Percentiles rank a stretch among this genome's conserved stretches.
These are phyloP conservation scores for Tyto alba DNA, from an alignment of 2,113 vertebrate genomes.

Conservation along the genomic window DNA sequence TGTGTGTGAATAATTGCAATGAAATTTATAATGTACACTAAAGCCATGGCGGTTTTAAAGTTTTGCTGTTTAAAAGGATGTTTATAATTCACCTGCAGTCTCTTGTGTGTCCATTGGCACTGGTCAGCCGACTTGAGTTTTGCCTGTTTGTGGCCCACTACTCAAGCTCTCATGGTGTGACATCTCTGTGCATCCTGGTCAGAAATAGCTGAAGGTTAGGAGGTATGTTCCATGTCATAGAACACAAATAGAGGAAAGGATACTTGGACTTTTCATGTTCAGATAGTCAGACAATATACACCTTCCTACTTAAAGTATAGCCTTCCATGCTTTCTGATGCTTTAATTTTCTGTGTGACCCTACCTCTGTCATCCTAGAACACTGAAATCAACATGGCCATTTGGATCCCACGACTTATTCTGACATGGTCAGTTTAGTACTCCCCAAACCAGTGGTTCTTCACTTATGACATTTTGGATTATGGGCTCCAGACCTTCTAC, in stretches of 20 bases:
- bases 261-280: background rate
- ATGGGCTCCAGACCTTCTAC: background rate
- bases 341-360: background rate
- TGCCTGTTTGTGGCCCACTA: background rate
- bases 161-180: background rate
- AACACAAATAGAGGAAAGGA: background rate
- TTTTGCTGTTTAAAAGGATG: background rate
- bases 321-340: background rate
- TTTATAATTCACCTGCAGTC: background rate
- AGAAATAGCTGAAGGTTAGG: background rate
- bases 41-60: background rate
- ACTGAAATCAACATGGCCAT: background rate
- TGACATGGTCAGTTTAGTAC: background rate
- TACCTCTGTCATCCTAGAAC: background rate
- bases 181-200: accelerated
- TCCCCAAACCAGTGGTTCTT: background rate
- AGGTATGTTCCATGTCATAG: background rate
- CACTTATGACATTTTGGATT: background rate
- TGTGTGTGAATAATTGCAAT: background rate
- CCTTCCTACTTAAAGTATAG: background rate
- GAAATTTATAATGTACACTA: background rate
- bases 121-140: background rate
- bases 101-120: background rate
- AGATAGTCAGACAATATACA: background rate
- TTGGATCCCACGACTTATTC: background rate